Evolutionary conservation across 2,113 vertebrate species (phyloP).

Genomic region (Synchiropus splendidus): DNA sequence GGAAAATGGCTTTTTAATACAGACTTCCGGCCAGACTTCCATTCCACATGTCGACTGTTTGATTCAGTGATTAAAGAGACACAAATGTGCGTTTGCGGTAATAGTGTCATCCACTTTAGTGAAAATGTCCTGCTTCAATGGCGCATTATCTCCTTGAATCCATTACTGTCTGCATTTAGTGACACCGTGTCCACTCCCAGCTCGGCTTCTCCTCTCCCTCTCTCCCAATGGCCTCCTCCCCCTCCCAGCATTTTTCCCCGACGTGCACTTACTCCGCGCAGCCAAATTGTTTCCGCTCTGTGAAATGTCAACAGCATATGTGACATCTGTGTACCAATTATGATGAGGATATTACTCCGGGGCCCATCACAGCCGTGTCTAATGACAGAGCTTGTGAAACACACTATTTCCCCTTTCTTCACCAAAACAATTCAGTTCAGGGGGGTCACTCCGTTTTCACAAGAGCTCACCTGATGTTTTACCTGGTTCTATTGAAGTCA

Average conservation of each 20-base stretch:
- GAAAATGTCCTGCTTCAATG: conserved; percentile 46
- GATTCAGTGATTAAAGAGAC: conserved; percentile 42
- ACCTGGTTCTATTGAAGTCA: too few relatives aligned
- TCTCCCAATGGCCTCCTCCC: background rate
- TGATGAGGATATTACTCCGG: conserved; percentile 51
- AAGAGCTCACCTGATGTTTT: too few relatives aligned
- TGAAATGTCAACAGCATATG: conserved; percentile 61
- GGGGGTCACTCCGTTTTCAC: too few relatives aligned
- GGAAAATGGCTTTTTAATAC: conserved; percentile 2
- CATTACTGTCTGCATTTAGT: conserved; percentile 45
- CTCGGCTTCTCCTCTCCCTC: conserved; percentile 8
- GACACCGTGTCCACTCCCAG: conserved; percentile 22
- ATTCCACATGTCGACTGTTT: conserved; percentile 2
- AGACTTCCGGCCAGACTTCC: background rate
- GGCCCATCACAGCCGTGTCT: conserved; percentile 37
- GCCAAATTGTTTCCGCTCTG: conserved; percentile 56
- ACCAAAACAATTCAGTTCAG: conserved; percentile 4
- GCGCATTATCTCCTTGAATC: conserved; percentile 41
- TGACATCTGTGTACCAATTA: conserved; percentile 57
- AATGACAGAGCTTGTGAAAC: conserved; percentile 36
- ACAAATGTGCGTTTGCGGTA: conserved; percentile 41
- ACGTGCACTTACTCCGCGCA: conserved; percentile 33
- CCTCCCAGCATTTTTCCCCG: conserved; percentile 1
- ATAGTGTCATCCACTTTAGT: conserved; percentile 40
- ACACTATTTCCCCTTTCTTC: conserved; percentile 24